Conservation (phyloP, 2,113 vertebrate genomes). For the Solenodon paradoxus region DNA sequence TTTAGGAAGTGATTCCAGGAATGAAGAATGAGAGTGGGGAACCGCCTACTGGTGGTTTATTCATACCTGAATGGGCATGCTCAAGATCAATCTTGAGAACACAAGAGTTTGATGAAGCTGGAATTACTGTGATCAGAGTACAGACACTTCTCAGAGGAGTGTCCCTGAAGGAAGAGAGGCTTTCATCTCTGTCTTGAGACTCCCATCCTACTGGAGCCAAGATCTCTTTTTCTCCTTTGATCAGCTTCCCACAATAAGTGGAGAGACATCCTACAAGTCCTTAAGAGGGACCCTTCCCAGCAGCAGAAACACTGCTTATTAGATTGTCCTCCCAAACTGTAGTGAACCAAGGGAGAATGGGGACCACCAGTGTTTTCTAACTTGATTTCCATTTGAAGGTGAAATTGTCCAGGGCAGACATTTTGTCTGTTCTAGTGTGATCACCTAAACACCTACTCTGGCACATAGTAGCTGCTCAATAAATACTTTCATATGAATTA, state of each 20-base stretch:
- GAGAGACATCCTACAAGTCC: background rate
- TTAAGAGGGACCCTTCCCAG: background rate
- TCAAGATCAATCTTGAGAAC: background rate
- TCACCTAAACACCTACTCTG: background rate
- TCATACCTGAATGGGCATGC: background rate
- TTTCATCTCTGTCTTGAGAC: background rate
- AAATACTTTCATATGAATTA: background rate
- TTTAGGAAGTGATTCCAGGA: background rate
- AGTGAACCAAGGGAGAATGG: background rate
- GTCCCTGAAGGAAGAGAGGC: background rate
- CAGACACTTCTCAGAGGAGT: background rate
- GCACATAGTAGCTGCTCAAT: background rate
- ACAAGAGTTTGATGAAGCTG: background rate
- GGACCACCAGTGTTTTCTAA: background rate
- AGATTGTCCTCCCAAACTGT: background rate
- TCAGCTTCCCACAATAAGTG: background rate
- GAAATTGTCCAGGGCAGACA: background rate
- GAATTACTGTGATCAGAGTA: background rate
- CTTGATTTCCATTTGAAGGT: background rate
- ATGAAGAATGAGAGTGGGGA: background rate
- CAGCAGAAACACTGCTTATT: background rate
- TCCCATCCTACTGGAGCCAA: background rate
- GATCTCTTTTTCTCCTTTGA: background rate
- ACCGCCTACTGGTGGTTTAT: too few relatives aligned
- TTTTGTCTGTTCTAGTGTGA: background rate